phyloP scores from a whole-genome alignment of 53 echinoderm and acorn worm genomes.

The Astropecten irregularis region DNA sequence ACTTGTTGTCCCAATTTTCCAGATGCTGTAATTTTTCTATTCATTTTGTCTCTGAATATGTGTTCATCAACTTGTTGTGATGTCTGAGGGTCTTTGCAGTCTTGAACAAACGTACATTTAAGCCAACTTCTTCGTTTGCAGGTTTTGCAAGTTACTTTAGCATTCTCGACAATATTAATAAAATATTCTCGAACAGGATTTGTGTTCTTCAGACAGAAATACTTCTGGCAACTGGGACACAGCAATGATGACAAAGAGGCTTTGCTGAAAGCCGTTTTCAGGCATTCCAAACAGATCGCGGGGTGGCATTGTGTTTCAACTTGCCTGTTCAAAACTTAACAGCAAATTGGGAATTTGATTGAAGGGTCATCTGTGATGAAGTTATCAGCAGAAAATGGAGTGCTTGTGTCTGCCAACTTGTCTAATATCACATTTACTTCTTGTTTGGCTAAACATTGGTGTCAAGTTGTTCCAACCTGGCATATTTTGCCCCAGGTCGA shows the following conservation, averaged over 20 bases:
- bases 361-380: not conserved
- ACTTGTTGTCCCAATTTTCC: no score
- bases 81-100: constrained; percentile 7
- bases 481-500: no score
- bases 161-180: not conserved
- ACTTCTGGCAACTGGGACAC: no score
- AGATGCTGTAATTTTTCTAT: not conserved
- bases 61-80: no score
- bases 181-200: constrained; percentile 24
- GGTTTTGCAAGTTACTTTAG: not conserved
- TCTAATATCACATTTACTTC: not conserved
- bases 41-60: not conserved
- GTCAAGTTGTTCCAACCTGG: no score
- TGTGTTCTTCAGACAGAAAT: no score
- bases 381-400: not conserved
- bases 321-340: constrained; percentile 6
- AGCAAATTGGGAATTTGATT: no score
- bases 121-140: constrained; percentile 30
- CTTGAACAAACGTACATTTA: not conserved
- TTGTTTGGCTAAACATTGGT: not conserved
- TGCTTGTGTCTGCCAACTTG: no score
- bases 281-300: constrained; percentile 4
- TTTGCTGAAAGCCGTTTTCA: constrained; percentile 1
- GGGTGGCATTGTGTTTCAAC: constrained; percentile 13
- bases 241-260: constrained; percentile 3